Base-by-base conservation (phyloP, 2,888 invertebrate genomes). In the Heliconius aoede region DNA sequence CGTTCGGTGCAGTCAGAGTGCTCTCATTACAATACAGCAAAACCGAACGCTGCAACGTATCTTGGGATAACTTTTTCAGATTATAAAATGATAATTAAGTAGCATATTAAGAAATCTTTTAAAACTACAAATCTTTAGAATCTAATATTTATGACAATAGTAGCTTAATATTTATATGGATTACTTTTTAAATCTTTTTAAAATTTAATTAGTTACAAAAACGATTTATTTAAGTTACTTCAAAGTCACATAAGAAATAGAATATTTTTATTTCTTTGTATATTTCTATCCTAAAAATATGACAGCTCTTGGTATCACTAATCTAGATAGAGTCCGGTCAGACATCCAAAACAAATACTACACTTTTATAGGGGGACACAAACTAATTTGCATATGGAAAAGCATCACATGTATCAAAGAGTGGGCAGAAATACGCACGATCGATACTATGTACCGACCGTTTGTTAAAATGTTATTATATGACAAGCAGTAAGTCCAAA, bases 331-430 rank as follows among this genome's bases (percentile, higher is more conserved):
- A 82, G 84, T 83, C 21, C 84, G 85, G 86, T 87, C 88, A 87
- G 89, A 88, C 89, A 81, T 87, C 86, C 91, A 92, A 93, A 92
- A 90, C 92, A 92, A 93, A 92, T 89, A 91, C 84, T 81, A 83
- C 85, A 88, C 87, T 90, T 89, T 88, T 89, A 90, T 90, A 89
- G 86, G 87, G 91, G 91, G 92, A 84, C 84, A 88, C 88, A 84
- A 84, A 87, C 86, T 89, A 85, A 93, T 94, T 94, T 94, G 91
- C 94, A 93, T 94, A 92, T 89, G 92, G 90, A 90, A 90, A 90
- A 89, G 84, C 85, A 87, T 86, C 89, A 86, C 90, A 91, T 90
- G 90, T 91, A 90, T 87, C 89, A 75, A 77, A 84, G 81, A 77
- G 81, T 78, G 81, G 81, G 83, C 81, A 83, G 84, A 85, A 85